Base-by-base conservation (phyloP, 2,113 vertebrate genomes). In the Heteronetta atricapilla region DNA sequence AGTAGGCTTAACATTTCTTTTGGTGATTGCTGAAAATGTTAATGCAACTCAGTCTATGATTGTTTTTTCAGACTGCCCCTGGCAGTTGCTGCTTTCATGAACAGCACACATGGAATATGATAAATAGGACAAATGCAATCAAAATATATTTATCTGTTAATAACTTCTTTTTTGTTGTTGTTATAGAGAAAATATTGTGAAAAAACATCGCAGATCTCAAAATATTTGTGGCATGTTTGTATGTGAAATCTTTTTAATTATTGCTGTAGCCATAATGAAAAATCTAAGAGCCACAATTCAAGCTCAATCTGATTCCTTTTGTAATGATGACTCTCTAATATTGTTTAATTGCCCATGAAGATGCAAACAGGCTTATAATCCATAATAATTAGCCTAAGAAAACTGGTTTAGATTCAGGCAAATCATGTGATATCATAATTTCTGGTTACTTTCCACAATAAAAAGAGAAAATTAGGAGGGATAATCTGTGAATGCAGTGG, bases 371-470 rank as follows among this genome's bases (percentile, higher is more conserved):
- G 40, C 40, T 83, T 82, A 92, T 92, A 94, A 95, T 95, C 87
- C 82, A 85, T 89, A 95, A 87, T 93, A 95, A 94, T 95, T 96
- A 97, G 31, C 82, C 93, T 66, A 96, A 92, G 64, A 95, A 82
- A 92, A 77, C 63, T 81, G 78, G 28, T 50, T 70, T 46, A 69
- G 31, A 36, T 82, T 96, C 70, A 77, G 52, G 40, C 55, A 82
- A 88, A 85, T 76, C 58, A 76, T 73, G 55, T 26, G 36, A 63
- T 82, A 93, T 85, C 79, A 95, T 38, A 82, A 88, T 83, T 94
- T 77, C 46, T 77, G 40, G 64, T 79, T 85, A 70, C 38, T 79
- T 60, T 60, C 46, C 67, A 62, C 21, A 66, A n/a, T 46, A 70
- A 68, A 84, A 55, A 17, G 8, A 87, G 55, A 89, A 70, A 93